Evolutionary conservation across 2,888 invertebrate species (phyloP), one percentile per base, ranked within the genome.

Genomic region (Eupithecia centaureata): DNA sequence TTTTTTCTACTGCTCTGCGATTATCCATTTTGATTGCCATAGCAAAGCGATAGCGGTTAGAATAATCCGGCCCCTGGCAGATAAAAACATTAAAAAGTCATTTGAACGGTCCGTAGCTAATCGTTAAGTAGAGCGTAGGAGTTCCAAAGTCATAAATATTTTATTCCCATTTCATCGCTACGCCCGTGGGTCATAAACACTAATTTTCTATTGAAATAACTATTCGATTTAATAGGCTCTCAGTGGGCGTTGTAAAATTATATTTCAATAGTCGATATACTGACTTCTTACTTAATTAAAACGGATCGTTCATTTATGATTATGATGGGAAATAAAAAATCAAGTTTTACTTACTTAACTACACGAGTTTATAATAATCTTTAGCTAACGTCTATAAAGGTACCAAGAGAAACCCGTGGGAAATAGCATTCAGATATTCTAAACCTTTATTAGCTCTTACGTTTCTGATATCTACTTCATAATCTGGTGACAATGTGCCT

Each of bases 41-140:
- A 35, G 13, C 4, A 15, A 13, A 35, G 15, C 13, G 13, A 35
- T 15, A 15, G 15, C 15, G 32, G 32, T 32, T n/a, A n/a, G n/a
- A n/a, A n/a, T n/a, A n/a, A n/a, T n/a, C n/a, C n/a, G n/a, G n/a
- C n/a, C n/a, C n/a, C 81, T 75, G 76, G 78, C 63, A 81, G 78
- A 80, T 75, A 75, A 71, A 77, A 79, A 83, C 83, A 87, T 86
- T 86, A 87, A 84, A 86, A 86, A 86, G 80, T 79, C 79, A 86
- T 87, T 86, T 84, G 86, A 76, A 79, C 65, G 75, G 77, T 71
- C 81, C 86, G 79, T 84, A 70, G 74, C 82, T 79, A 88, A 88
- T 87, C 79, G 77, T 76, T 84, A 84, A 87, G 85, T 83, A 80
- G 78, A 78, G 76, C 81, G 74, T 75, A 79, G 76, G 66, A 74